Conservation (phyloP, 2,797 vertebrate species). For the Enteromius argenteus region DNA sequence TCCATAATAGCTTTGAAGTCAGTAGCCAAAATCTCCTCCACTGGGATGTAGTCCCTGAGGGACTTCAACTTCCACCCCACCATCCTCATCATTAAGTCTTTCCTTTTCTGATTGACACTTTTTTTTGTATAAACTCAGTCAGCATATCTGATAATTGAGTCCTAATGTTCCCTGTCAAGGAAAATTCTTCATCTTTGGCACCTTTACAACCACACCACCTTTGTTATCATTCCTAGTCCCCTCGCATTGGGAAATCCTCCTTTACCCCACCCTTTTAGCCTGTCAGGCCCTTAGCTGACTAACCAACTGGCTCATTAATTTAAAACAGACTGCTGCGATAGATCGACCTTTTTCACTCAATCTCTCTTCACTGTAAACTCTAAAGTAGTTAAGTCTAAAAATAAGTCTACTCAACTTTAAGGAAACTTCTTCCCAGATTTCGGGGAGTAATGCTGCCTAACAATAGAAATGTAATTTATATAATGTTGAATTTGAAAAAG, state of each 20-base stretch:
- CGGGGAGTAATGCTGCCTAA: not conserved
- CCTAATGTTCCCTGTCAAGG: slow-evolving; percentile 48
- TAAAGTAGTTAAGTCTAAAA: not conserved
- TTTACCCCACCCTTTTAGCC: slow-evolving; percentile 10
- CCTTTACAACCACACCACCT: slow-evolving; percentile 41
- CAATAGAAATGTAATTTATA: not conserved
- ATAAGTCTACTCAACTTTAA: not conserved
- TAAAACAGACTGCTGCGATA: slow-evolving; percentile 31
- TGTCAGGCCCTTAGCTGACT: slow-evolving; percentile 56
- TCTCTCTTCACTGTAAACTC: not conserved
- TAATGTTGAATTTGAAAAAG: not conserved
- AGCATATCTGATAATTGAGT: slow-evolving; percentile 71
- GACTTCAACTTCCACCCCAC: slow-evolving; percentile 35
- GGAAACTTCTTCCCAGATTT: not conserved
- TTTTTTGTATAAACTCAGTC: slow-evolving; percentile 58
- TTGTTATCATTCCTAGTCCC: slow-evolving; percentile 62
- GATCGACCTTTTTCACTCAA: not conserved
- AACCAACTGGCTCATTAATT: slow-evolving; percentile 64
- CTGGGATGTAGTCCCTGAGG: not conserved
- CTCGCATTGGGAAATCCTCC: slow-evolving; percentile 54
- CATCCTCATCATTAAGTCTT: slow-evolving; percentile 15
- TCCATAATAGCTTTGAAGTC: not conserved
- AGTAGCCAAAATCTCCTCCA: not conserved
- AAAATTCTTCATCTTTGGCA: slow-evolving; percentile 47
- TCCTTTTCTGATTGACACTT: slow-evolving; percentile 56